phyloP scores from a whole-genome alignment of 2,113 vertebrate species.

The Podarcis raffonei region DNA sequence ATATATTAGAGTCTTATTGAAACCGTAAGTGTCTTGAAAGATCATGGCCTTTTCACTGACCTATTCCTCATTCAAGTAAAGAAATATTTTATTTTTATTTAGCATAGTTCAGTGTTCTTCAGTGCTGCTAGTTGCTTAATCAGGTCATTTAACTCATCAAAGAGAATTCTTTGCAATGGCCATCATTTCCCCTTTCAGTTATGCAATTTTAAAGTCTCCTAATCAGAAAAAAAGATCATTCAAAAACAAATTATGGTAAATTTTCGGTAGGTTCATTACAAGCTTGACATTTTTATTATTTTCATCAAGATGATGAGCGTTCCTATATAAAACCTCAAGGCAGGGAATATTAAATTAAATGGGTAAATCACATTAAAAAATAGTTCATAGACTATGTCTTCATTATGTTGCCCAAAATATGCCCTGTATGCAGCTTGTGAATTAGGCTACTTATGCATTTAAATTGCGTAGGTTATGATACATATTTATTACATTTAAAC shows the following conservation, averaged over 20 bases:
- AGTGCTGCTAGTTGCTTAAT: background rate
- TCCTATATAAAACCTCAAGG: constrained; percentile 15
- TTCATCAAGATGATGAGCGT: background rate
- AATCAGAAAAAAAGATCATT: rapidly evolving
- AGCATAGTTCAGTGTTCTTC: background rate
- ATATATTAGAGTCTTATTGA: background rate
- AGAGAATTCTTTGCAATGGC: background rate
- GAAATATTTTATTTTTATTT: background rate
- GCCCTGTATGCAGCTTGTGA: rapidly evolving
- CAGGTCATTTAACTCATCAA: background rate
- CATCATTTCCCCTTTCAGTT: background rate
- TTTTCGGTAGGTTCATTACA: background rate
- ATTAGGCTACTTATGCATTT: constrained; percentile 4
- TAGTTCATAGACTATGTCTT: background rate
- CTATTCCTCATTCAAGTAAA: background rate
- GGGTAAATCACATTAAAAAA: background rate
- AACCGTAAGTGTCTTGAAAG: background rate
- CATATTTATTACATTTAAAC: background rate
- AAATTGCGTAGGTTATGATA: background rate
- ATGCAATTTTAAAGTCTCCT: constrained; percentile 7
- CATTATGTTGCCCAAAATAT: background rate
- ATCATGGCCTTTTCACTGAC: background rate
- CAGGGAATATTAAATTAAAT: background rate
- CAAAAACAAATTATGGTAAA: constrained; percentile 15
- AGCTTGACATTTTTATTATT: background rate